These are phyloP conservation scores for Lota lota DNA, from an alignment of 2,113 vertebrate species.

Conservation along the genomic window DNA sequence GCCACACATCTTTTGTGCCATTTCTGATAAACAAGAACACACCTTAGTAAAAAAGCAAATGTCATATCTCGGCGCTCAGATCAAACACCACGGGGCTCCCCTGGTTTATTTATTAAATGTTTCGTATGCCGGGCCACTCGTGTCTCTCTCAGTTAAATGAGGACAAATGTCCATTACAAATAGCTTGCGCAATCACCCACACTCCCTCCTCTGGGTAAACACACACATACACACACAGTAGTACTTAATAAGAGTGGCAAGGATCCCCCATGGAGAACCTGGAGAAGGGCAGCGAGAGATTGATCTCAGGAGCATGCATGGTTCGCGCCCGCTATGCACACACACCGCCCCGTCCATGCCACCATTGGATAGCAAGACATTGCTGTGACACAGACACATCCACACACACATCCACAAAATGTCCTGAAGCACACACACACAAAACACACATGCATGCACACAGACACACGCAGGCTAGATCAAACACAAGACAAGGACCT, in stretches of 20 bases:
- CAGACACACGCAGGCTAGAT: background rate
- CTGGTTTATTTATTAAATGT: too few relatives aligned
- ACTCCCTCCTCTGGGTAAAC: conserved; percentile 43
- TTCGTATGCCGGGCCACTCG: too few relatives aligned
- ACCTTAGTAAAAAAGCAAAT: conserved; percentile 8
- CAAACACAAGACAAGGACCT: conserved; percentile 9
- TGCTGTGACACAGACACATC: conserved; percentile 22
- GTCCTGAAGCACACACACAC: background rate
- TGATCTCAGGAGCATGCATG: conserved; percentile 57
- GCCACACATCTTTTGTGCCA: conserved; percentile 62
- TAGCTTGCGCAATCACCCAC: conserved; percentile 34
- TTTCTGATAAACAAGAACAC: conserved; percentile 67
- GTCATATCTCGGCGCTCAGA: too few relatives aligned
- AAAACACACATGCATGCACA: background rate
- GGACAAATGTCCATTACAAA: conserved; percentile 61
- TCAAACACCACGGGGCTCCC: too few relatives aligned
- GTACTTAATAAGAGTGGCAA: conserved; percentile 31
- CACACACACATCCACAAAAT: background rate
- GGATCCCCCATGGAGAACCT: conserved; percentile 56
- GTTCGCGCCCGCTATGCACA: conserved; percentile 45
- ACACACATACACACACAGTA: conserved; percentile 52
- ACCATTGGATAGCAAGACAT: conserved; percentile 34
- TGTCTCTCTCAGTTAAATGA: conserved; percentile 55
- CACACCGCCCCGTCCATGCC: conserved; percentile 22
- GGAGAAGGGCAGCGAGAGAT: conserved; percentile 60